Conservation (phyloP, 2,113 vertebrate genomes). For the Lampris incognitus region DNA sequence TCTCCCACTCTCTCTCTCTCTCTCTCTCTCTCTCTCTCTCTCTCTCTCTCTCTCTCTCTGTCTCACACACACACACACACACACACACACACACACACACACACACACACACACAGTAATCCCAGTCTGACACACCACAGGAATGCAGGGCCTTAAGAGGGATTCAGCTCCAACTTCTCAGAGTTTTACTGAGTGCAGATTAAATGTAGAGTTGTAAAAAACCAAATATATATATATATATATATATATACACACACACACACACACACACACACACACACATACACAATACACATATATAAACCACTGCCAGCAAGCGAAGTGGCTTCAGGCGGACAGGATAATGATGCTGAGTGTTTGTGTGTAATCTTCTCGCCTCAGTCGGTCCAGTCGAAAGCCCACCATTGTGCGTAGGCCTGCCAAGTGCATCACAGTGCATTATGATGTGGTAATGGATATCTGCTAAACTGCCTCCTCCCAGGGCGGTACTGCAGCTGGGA, state of each 20-base stretch:
- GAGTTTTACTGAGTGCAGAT: conserved; percentile 50
- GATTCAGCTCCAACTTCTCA: conserved; percentile 18
- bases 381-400: background rate
- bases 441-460: too few relatives aligned
- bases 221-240: conserved; percentile 41
- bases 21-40: background rate
- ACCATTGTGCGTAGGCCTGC: background rate
- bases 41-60: background rate
- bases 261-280: too few relatives aligned
- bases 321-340: conserved; percentile 10
- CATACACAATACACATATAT: too few relatives aligned
- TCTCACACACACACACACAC: background rate
- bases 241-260: too few relatives aligned
- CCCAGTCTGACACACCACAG: conserved; percentile 31
- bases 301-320: conserved; percentile 25
- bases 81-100: background rate
- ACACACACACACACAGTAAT: background rate
- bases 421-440: background rate
- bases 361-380: background rate
- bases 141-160: conserved; percentile 30
- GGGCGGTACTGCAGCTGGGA: too few relatives aligned
- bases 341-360: conserved; percentile 31
- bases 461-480: too few relatives aligned
- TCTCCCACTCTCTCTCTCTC: too few relatives aligned
- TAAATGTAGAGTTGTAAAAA: conserved; percentile 58